These are phyloP conservation scores for Heloderma charlesbogerti DNA, from an alignment of 2,113 vertebrate genomes.

Conservation along the genomic window DNA sequence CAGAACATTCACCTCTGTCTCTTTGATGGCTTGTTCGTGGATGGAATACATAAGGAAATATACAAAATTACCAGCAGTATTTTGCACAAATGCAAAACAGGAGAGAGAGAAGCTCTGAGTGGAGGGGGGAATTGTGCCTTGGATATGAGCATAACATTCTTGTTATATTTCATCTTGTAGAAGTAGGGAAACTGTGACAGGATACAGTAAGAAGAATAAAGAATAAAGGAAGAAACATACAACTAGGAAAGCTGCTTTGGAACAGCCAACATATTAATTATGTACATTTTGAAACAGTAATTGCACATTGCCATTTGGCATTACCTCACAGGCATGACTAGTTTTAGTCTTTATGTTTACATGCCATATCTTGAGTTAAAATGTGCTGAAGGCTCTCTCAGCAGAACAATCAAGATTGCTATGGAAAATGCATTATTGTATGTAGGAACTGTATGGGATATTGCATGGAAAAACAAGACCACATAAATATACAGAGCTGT, in stretches of 20 bases:
- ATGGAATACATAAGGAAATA: slow-evolving; percentile 49
- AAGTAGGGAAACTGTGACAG: background rate
- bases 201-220: background rate
- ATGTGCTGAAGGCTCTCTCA: background rate
- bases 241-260: background rate
- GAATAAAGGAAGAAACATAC: background rate
- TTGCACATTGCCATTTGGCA: slow-evolving; percentile 6
- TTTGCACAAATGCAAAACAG: slow-evolving; percentile 31
- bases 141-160: background rate
- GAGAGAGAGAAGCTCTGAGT: background rate
- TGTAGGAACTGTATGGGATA: background rate
- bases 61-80: slow-evolving; percentile 20
- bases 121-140: background rate
- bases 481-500: background rate
- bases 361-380: slow-evolving; percentile 10
- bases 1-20: slow-evolving; percentile 58
- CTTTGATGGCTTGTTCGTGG: slow-evolving; percentile 45
- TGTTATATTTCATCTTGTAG: background rate
- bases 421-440: slow-evolving; percentile 9
- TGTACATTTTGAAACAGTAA: slow-evolving; percentile 2
- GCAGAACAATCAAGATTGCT: slow-evolving; percentile 4
- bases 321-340: background rate
- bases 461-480: background rate
- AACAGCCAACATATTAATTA: background rate
- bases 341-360: background rate